Conservation (phyloP, 2,113 vertebrate species). For the Brienomyrus longianalis region DNA sequence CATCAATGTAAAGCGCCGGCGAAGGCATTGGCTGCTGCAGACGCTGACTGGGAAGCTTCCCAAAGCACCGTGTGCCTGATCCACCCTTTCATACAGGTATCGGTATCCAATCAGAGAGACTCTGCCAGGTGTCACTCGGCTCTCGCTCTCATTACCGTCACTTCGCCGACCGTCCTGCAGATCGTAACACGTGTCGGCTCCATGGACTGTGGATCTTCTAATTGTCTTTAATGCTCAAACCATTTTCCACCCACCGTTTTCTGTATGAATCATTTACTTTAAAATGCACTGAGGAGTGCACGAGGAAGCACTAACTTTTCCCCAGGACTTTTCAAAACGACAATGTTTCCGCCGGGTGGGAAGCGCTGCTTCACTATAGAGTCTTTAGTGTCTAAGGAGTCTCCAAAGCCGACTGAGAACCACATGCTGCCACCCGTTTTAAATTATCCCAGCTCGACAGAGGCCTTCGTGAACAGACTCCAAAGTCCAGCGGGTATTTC, state of each 20-base stretch:
- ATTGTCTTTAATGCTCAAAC: background rate
- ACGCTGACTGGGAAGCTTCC: background rate
- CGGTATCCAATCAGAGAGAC: conserved; percentile 57
- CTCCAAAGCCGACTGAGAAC: conserved; percentile 64
- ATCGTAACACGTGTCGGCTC: conserved; percentile 26
- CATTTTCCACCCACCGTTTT: background rate
- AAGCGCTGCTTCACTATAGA: conserved; percentile 93
- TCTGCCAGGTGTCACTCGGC: conserved; percentile 37
- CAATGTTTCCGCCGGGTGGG: conserved; percentile 79
- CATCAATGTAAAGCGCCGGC: background rate
- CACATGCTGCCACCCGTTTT: conserved; percentile 75
- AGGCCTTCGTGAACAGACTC: conserved; percentile 75
- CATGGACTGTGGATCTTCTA: conserved; percentile 27
- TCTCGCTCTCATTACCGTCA: conserved; percentile 28
- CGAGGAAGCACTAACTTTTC: conserved; percentile 20
- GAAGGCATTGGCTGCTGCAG: background rate
- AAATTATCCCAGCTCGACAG: conserved; percentile 64
- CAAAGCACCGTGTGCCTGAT: background rate
- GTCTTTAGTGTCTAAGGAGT: conserved; percentile 85
- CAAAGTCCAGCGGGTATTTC: conserved; percentile 65
- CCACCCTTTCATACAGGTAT: conserved; percentile 53
- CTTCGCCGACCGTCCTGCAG: conserved; percentile 28
- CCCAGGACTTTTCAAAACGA: conserved; percentile 26
- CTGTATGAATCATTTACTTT: background rate
- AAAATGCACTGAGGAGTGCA: conserved; percentile 2